Evolutionary conservation across 2,113 vertebrate genomes (phyloP).

Genomic region (Larimichthys crocea): DNA sequence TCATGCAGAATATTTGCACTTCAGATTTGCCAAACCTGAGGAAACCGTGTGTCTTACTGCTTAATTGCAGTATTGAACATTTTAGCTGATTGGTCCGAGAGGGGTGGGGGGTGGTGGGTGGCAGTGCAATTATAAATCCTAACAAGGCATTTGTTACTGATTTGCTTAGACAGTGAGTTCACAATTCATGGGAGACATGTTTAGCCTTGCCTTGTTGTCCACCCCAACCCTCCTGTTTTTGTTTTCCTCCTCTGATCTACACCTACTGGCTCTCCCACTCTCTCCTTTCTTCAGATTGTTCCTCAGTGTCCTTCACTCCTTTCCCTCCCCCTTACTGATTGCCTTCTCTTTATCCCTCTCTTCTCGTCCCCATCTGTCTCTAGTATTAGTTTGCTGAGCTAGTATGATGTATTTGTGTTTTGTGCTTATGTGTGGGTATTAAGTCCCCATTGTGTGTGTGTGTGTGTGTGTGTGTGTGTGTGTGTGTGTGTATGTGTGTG

Average conservation of each 20-base stretch:
- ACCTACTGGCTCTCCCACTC: neutral
- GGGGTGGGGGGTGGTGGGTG: no score
- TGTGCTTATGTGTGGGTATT: slow-evolving; percentile 14
- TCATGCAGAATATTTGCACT: neutral
- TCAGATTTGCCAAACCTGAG: neutral
- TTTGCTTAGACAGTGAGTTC: slow-evolving; percentile 2
- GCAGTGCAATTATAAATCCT: slow-evolving; percentile 17
- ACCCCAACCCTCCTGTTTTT: neutral
- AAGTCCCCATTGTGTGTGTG: neutral
- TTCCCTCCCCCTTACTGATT: slow-evolving; percentile 2
- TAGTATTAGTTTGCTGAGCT: slow-evolving; percentile 34
- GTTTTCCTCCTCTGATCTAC: neutral
- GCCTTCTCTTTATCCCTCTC: slow-evolving; percentile 16
- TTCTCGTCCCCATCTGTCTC: slow-evolving; percentile 36
- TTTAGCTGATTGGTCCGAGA: slow-evolving; percentile 1
- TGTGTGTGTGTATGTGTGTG: neutral
- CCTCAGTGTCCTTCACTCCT: neutral
- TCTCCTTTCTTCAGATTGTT: neutral
- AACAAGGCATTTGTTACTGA: slow-evolving; percentile 22
- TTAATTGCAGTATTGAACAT: neutral
- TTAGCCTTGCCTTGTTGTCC: slow-evolving; percentile 11
- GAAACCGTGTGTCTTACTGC: neutral
- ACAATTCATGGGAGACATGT: slow-evolving; percentile 1
- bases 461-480: neutral
- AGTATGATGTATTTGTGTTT: slow-evolving; percentile 1